These are phyloP conservation scores for Dioctria linearis DNA, from an alignment of 2,888 invertebrate genomes.

Conservation along the genomic window DNA sequence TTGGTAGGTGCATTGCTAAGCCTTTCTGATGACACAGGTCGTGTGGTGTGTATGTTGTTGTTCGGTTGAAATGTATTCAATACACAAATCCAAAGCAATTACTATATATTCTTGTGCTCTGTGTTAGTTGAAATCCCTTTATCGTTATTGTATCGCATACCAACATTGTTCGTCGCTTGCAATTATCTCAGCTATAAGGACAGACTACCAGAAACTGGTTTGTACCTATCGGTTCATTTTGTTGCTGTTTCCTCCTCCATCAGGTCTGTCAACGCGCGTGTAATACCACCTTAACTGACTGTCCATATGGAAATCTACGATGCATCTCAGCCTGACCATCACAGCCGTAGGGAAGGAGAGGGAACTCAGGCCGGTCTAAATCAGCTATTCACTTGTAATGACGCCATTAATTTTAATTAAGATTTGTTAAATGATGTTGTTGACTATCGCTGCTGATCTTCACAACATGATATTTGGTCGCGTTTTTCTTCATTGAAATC, in stretches of 20 bases:
- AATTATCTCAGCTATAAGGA: conserved; percentile 24
- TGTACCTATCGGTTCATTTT: conserved; percentile 5
- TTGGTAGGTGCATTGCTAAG: conserved; percentile 39
- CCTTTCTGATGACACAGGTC: conserved; percentile 38
- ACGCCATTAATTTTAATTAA: conserved; percentile 60
- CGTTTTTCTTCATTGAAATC: conserved; percentile 27
- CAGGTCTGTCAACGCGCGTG: conserved; percentile 19
- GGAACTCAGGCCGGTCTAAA: background rate
- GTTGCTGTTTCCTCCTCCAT: conserved; percentile 20
- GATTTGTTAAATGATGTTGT: conserved; percentile 59
- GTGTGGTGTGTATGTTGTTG: conserved; percentile 11
- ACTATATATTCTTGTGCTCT: too few species aligned
- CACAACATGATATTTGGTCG: conserved; percentile 50
- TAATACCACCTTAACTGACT: background rate
- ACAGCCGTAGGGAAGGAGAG: background rate
- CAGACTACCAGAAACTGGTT: conserved; percentile 31
- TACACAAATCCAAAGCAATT: background rate
- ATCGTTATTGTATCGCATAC: too few species aligned
- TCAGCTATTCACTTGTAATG: conserved; percentile 57
- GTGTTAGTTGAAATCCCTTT: too few species aligned
- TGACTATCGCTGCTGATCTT: conserved; percentile 50
- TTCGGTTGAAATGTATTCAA: background rate
- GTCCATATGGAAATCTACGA: conserved; percentile 33
- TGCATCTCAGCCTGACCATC: background rate
- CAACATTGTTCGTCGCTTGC: conserved; percentile 10